phyloP scores from a whole-genome alignment of 2,888 invertebrate genomes.

The Apamea anceps region DNA sequence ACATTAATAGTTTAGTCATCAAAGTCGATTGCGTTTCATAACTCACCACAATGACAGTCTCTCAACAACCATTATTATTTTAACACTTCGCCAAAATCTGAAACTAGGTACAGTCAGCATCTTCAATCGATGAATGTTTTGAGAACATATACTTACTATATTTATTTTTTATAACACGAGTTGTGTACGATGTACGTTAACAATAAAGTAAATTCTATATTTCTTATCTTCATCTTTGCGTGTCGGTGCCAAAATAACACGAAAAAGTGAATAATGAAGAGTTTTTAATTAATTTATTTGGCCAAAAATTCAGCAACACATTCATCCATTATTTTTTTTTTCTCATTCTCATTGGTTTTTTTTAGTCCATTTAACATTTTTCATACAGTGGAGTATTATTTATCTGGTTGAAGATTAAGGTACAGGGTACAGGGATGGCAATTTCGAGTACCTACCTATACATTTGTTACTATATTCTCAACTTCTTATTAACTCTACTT shows the following conservation, averaged over 20 bases:
- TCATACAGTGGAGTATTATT: neutral
- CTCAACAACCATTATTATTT: conserved; percentile 4
- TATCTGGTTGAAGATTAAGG: neutral
- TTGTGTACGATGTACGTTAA: neutral
- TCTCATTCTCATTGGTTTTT: no score
- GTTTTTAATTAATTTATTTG: no score
- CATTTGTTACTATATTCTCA: neutral
- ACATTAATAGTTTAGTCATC: conserved; percentile 30
- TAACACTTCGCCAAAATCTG: conserved; percentile 18
- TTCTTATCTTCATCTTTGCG: no score
- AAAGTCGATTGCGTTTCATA: conserved; percentile 38
- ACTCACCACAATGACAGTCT: conserved; percentile 15
- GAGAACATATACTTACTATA: no score
- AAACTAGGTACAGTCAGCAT: conserved; percentile 6
- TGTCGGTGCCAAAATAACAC: no score
- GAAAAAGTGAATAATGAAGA: no score
- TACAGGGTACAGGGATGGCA: neutral
- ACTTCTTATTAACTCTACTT: neutral
- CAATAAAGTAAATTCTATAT: neutral
- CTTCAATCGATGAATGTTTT: neutral
- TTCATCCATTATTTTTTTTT: no score
- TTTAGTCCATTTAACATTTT: no score
- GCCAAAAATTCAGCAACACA: no score
- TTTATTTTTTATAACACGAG: neutral
- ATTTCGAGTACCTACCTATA: neutral